Conservation (phyloP, 2,797 vertebrate species). For the Leucoraja ocellata region DNA sequence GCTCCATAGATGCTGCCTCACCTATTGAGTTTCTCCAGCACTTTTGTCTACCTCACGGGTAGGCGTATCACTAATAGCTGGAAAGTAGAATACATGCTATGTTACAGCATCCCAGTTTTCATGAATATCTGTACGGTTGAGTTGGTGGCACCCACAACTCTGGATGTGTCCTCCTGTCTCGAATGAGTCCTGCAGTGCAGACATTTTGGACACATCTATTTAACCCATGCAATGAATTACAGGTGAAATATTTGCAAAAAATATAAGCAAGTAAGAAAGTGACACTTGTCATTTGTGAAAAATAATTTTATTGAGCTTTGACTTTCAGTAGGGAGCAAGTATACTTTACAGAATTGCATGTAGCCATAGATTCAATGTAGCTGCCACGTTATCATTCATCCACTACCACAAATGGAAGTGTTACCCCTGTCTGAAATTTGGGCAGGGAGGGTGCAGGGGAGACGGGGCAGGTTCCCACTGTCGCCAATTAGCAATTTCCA, state of each 20-base stretch:
- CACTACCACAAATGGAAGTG: not conserved
- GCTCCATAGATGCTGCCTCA: too few species aligned
- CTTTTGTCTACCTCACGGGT: too few species aligned
- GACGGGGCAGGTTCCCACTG: not conserved
- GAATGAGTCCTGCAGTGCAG: not conserved
- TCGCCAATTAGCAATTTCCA: not conserved
- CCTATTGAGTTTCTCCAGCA: too few species aligned
- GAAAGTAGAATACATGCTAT: too few species aligned
- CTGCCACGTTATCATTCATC: not conserved
- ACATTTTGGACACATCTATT: not conserved
- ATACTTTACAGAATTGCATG: not conserved
- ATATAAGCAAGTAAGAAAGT: not conserved
- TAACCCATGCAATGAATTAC: not conserved
- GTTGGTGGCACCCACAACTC: not conserved
- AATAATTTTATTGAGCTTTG: not conserved
- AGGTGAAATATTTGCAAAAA: not conserved
- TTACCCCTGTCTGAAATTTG: not conserved
- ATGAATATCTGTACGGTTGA: not conserved
- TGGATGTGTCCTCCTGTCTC: not conserved
- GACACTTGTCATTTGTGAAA: conserved; percentile 10
- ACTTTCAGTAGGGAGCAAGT: not conserved
- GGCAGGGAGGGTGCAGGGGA: not conserved
- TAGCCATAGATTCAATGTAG: not conserved
- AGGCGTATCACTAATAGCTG: not conserved
- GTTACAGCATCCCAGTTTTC: too few species aligned